phyloP scores from a whole-genome alignment of 2,888 invertebrate species.

The Hypselothyrea guttata region DNA sequence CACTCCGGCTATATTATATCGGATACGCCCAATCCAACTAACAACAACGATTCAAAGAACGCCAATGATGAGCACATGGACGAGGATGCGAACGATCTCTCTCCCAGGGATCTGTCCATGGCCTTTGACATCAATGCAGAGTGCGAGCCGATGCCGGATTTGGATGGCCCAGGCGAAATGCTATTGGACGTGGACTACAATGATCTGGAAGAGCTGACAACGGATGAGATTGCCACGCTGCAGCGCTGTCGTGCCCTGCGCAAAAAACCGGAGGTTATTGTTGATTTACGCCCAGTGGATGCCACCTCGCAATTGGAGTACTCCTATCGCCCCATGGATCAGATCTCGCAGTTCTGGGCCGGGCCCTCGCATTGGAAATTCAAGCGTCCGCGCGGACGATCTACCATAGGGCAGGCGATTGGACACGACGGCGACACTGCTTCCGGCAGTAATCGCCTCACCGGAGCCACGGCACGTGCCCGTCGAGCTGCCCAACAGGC shows the following conservation, averaged over 20 bases:
- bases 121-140: conserved; percentile 87
- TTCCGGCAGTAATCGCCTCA: not conserved
- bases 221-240: conserved; percentile 78
- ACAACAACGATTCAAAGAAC: conserved; percentile 34
- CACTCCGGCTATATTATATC: conserved; percentile 79
- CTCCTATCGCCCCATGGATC: conserved; percentile 85
- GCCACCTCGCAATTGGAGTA: conserved; percentile 86
- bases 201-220: conserved; percentile 82
- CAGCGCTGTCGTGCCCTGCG: conserved; percentile 80
- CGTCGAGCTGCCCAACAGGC: conserved; percentile 46
- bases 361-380: conserved; percentile 93
- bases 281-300: conserved; percentile 85
- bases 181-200: conserved; percentile 82
- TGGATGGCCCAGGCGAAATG: conserved; percentile 66
- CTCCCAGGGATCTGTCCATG: conserved; percentile 84
- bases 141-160: conserved; percentile 84
- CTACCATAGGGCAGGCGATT: conserved; percentile 45
- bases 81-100: conserved; percentile 79
- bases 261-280: conserved; percentile 82
- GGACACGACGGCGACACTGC: not conserved
- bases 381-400: conserved; percentile 82
- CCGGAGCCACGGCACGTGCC: conserved; percentile 27
- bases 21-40: conserved; percentile 76
- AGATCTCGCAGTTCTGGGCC: conserved; percentile 86
- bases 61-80: conserved; percentile 80